Evolutionary conservation across 2,113 vertebrate species (phyloP).

Genomic region (Myanophis thanlyinensis): DNA sequence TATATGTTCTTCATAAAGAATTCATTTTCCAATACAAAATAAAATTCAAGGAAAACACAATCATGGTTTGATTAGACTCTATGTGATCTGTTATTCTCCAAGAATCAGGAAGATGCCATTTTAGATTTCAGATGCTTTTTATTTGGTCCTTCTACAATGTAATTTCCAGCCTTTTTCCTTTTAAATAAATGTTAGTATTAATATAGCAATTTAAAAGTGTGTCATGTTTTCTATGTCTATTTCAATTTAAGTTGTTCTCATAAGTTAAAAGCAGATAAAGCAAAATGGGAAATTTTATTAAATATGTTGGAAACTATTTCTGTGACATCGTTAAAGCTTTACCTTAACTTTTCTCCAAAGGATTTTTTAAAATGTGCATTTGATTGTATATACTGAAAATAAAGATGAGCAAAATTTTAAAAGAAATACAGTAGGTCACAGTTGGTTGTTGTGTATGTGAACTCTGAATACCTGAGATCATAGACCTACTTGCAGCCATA

Average conservation of each 20-base stretch:
- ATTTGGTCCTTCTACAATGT: background rate
- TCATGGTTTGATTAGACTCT: background rate
- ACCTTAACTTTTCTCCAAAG: background rate
- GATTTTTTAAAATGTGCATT: background rate
- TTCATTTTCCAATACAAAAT: background rate
- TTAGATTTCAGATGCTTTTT: background rate
- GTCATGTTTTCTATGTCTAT: background rate
- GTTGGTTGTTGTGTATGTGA: background rate
- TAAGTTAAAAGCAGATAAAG: background rate
- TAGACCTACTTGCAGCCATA: background rate
- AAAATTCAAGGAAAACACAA: background rate
- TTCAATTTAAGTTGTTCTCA: background rate
- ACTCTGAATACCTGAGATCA: background rate
- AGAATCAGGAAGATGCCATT: background rate
- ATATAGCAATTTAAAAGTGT: background rate
- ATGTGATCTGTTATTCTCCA: background rate
- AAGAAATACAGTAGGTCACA: background rate
- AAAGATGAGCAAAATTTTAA: background rate
- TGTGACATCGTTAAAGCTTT: background rate
- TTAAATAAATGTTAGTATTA: background rate
- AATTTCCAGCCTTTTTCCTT: background rate
- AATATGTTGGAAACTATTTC: background rate
- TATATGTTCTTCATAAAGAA: background rate
- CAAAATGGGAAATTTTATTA: background rate
- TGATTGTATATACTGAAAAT: background rate